Evolutionary conservation across 2,113 vertebrate species (phyloP).

Genomic region (Helogale parvula): DNA sequence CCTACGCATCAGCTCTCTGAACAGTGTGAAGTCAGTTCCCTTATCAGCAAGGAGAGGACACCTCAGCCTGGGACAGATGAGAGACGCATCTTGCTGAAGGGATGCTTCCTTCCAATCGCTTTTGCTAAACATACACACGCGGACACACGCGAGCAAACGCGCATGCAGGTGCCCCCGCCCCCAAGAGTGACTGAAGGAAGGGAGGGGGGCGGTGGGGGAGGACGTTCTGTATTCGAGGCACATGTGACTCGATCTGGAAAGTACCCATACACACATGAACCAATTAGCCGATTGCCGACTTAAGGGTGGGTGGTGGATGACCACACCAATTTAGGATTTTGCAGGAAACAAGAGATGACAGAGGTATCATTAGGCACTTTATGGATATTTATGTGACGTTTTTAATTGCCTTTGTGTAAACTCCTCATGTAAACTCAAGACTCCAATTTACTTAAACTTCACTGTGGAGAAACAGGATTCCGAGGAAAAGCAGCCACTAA

Average conservation of each 20-base stretch:
- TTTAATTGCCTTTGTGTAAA: background rate
- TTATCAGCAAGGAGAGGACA: accelerated
- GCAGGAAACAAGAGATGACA: background rate
- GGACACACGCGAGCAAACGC: accelerated
- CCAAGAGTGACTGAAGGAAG: background rate
- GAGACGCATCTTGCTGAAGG: accelerated
- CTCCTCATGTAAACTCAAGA: accelerated
- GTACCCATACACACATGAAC: background rate
- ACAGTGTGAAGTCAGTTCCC: accelerated
- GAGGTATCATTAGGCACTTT: background rate
- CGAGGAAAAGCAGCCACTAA: background rate
- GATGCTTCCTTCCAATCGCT: accelerated
- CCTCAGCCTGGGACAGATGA: background rate
- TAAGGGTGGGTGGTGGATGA: accelerated
- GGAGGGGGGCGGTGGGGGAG: accelerated
- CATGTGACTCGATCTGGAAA: background rate
- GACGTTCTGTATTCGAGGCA: accelerated
- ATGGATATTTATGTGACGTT: background rate
- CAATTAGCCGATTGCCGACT: accelerated
- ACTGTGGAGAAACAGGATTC: background rate
- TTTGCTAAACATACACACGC: accelerated
- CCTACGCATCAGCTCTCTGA: too few relatives aligned
- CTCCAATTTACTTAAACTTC: background rate
- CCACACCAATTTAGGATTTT: accelerated
- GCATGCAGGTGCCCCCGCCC: accelerated